Evolutionary conservation across 2,113 vertebrate species (phyloP).

Genomic region (Etia nguti): DNA sequence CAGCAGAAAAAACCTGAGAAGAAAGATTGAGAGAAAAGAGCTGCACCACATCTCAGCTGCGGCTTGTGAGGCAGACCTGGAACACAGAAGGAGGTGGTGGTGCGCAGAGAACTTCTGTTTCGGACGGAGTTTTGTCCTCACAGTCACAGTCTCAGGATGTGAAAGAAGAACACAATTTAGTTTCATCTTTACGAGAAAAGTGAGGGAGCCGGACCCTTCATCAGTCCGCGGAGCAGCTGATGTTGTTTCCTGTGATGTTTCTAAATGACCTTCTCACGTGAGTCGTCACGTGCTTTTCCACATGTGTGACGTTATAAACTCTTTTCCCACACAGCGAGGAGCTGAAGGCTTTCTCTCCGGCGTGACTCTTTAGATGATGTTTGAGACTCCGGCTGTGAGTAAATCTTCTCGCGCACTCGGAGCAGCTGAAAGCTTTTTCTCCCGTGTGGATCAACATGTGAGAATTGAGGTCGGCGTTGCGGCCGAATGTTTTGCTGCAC

Average conservation of each 20-base stretch:
- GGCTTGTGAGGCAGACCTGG: background rate
- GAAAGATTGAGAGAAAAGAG: background rate
- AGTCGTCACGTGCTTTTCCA: background rate
- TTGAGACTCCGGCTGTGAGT: background rate
- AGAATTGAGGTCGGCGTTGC: background rate
- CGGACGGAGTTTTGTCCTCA: background rate
- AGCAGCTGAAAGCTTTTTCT: background rate
- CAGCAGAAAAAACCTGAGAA: background rate
- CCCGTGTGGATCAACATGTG: background rate
- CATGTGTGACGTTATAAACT: accelerated
- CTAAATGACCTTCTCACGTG: background rate
- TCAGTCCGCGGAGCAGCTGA: background rate
- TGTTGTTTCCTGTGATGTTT: background rate
- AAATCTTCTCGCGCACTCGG: background rate
- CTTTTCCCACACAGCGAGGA: background rate
- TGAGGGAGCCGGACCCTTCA: accelerated
- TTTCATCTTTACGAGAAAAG: background rate
- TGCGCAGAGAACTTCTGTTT: accelerated
- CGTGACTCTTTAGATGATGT: background rate
- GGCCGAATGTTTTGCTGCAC: background rate
- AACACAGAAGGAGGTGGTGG: background rate
- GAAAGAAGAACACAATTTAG: background rate
- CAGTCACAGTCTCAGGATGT: accelerated
- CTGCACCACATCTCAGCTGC: background rate
- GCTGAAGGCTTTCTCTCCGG: accelerated